phyloP scores from a whole-genome alignment of 1,140 invertebrate genomes.

The Vanessa atalanta region DNA sequence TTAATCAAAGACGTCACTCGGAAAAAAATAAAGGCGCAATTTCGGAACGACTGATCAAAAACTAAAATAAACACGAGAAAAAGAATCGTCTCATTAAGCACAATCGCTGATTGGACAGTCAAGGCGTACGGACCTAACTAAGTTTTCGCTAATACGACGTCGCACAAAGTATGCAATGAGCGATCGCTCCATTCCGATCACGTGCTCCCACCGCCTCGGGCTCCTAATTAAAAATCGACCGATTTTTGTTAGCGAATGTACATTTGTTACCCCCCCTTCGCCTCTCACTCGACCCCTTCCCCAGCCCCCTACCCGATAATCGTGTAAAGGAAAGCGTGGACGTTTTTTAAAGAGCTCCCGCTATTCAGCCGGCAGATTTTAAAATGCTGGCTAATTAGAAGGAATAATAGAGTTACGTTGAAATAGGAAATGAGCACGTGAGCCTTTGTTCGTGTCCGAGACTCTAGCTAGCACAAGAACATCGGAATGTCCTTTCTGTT shows the following conservation, averaged over 20 bases:
- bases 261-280: slow-evolving; percentile 48
- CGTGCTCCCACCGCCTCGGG: slow-evolving; percentile 52
- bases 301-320: slow-evolving; percentile 47
- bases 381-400: slow-evolving; percentile 60
- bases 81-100: slow-evolving; percentile 57
- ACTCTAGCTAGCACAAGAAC: too few relatives aligned
- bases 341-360: slow-evolving; percentile 54
- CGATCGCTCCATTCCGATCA: slow-evolving; percentile 65
- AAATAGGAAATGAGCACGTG: slow-evolving; percentile 33
- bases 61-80: slow-evolving; percentile 45
- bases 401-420: slow-evolving; percentile 51
- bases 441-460: slow-evolving; percentile 23
- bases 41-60: slow-evolving; percentile 10
- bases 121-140: slow-evolving; percentile 56
- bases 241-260: slow-evolving; percentile 71
- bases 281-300: slow-evolving; percentile 29
- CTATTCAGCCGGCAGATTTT: slow-evolving; percentile 54
- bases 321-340: slow-evolving; percentile 58
- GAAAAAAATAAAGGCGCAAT: slow-evolving; percentile 28
- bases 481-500: slow-evolving; percentile 13
- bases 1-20: slow-evolving; percentile 9
- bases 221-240: slow-evolving; percentile 76
- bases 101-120: slow-evolving; percentile 67
- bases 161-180: slow-evolving; percentile 59
- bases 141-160: slow-evolving; percentile 60